Percentiles rank a stretch among this genome's conserved stretches.
Evolutionary conservation across 2,888 invertebrate species (phyloP).

Genomic region (Trisateles emortualis): DNA sequence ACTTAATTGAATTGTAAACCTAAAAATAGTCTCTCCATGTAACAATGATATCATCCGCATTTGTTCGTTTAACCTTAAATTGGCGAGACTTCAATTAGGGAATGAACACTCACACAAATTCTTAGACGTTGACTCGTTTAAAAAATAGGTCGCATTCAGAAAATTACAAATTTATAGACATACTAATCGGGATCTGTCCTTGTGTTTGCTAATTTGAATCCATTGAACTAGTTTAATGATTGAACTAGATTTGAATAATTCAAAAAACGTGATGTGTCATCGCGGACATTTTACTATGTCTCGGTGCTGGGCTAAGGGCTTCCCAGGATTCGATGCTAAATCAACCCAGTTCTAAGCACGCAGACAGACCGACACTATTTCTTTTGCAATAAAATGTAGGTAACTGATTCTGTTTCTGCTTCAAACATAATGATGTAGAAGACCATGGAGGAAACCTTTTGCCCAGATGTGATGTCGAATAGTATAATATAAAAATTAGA

Average conservation of each 20-base stretch:
- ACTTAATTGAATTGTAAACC: conserved; percentile 19
- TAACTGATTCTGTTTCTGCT: no score
- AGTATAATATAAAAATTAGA: no score
- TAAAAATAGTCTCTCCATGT: conserved; percentile 36
- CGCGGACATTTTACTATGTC: no score
- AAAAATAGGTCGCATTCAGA: conserved; percentile 38
- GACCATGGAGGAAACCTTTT: no score
- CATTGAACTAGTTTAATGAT: conserved; percentile 4
- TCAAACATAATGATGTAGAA: no score
- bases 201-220: conserved; percentile 2
- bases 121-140: conserved; percentile 55
- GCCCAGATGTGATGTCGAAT: no score
- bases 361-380: no score
- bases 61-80: conserved; percentile 51
- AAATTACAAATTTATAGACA: conserved; percentile 19
- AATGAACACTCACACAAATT: conserved; percentile 46
- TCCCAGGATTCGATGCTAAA: no score
- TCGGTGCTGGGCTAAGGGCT: no score
- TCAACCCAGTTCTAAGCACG: no score
- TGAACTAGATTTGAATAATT: neutral
- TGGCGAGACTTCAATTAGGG: conserved; percentile 52
- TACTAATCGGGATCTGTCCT: conserved; percentile 1
- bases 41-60: conserved; percentile 52
- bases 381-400: no score
- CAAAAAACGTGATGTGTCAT: no score